phyloP scores from a whole-genome alignment of 2,113 vertebrate species.

The Micromys minutus region DNA sequence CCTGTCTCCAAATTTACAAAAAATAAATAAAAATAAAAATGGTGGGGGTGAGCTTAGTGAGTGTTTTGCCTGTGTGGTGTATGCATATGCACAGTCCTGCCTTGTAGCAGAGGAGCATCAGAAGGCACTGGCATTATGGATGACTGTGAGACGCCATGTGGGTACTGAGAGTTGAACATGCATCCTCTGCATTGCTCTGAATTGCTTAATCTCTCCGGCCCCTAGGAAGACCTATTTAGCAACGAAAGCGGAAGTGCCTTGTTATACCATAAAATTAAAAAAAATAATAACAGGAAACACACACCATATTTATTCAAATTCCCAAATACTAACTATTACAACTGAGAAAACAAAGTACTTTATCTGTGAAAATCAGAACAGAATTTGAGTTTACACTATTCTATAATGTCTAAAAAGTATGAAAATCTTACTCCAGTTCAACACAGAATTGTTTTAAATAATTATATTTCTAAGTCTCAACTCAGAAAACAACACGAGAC shows the following conservation, averaged over 20 bases:
- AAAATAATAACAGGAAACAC: background rate
- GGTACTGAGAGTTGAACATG: background rate
- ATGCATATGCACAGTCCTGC: background rate
- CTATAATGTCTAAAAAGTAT: background rate
- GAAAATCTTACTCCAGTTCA: constrained; percentile 50
- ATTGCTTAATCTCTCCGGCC: background rate
- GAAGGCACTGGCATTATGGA: background rate
- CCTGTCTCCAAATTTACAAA: no score
- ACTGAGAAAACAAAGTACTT: constrained; percentile 10
- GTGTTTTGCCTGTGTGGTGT: background rate
- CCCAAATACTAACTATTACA: constrained; percentile 58
- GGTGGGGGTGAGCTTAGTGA: background rate
- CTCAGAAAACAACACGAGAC: constrained; percentile 15
- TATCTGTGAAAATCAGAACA: background rate
- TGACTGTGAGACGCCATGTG: background rate
- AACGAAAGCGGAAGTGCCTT: constrained; percentile 10
- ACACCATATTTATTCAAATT: constrained; percentile 25
- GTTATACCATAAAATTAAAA: constrained; percentile 32
- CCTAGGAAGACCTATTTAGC: constrained; percentile 13
- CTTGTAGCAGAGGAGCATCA: background rate
- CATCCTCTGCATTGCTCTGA: background rate
- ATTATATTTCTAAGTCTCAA: constrained; percentile 1
- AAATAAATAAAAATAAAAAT: background rate
- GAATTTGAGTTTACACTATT: constrained; percentile 35
- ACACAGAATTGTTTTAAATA: constrained; percentile 33